Evolutionary conservation across 2,797 vertebrate genomes (phyloP), one percentile per base, ranked within the genome.

Genomic region (Micropoecilia bifurca): DNA sequence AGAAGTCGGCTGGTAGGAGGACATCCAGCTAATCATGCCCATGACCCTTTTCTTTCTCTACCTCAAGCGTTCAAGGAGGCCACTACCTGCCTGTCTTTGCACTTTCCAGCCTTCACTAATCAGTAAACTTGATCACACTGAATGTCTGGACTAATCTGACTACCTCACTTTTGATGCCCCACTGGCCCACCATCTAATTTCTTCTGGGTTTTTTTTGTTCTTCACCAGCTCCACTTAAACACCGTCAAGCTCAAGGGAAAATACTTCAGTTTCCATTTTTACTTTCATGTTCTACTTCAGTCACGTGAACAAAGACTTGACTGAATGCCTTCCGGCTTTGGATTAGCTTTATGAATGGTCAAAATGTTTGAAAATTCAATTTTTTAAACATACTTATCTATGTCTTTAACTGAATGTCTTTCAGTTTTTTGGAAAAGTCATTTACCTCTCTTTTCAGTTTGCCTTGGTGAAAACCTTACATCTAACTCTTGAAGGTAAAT

Each of bases 1-100:
- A 63, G 69, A 41, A 80, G 73, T 41, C 4, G 53, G 78, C 84
- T 73, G 76, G 87, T 72, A 83, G 80, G 78, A 87, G 76, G 79
- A 83, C 85, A 83, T 89, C 82, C 91, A 79, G 77, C 72, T 82
- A 84, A 91, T 91, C 87, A 83, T 50, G 22, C 47, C 4, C 2
- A 80, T 36, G 85, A 91, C 79, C 87, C 79, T 74, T 73, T 81
- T 78, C 76, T 61, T 22, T 48, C 69, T 76, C 71, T 20, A 43
- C 43, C 83, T 80, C 75, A 71, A 73, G 74, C 1, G 2, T 77
- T 71, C n/a, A 1, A 6, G 53, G 72, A 82, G 73, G 28, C 76
- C 63, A 57, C 76, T 20, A 83, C 77, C 82, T 76, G 74, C 73
- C 80, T 81, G 76, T 66, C 75, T 83, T 74, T 75, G 46, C 12